phyloP scores from a whole-genome alignment of 1,140 invertebrate species.

The Oreohelix idahoensis region DNA sequence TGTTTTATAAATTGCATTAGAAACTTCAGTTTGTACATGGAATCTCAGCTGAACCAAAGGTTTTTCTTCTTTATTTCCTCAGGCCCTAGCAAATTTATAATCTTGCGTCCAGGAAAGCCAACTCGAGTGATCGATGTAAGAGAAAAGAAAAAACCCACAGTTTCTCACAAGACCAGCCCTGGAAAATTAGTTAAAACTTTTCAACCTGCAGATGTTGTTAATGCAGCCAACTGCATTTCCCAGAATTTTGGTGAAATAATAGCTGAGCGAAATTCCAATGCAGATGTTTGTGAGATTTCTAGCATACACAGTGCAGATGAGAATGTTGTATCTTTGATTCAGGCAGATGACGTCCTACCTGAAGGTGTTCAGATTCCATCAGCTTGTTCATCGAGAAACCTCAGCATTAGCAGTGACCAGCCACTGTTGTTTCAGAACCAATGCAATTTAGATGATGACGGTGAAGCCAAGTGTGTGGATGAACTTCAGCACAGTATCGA shows the following conservation, averaged over 20 bases:
- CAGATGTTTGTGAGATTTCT: neutral
- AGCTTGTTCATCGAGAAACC: neutral
- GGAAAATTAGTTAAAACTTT: too few relatives aligned
- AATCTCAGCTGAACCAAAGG: too few relatives aligned
- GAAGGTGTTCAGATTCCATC: neutral
- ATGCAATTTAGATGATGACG: neutral
- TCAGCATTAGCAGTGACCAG: slow-evolving; percentile 27
- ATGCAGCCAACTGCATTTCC: neutral
- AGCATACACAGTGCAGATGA: neutral
- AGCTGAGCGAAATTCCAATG: neutral
- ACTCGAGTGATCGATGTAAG: slow-evolving; percentile 35
- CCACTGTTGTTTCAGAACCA: slow-evolving; percentile 6
- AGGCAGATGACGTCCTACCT: neutral
- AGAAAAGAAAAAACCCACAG: slow-evolving; percentile 9
- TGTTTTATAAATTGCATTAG: too few relatives aligned
- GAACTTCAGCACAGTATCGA: neutral
- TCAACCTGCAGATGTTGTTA: neutral
- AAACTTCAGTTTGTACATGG: too few relatives aligned
- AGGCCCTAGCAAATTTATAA: slow-evolving; percentile 37
- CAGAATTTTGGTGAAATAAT: neutral
- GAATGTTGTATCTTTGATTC: neutral
- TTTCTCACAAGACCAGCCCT: neutral
- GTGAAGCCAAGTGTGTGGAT: neutral
- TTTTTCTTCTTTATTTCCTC: neutral
- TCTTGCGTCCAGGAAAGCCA: slow-evolving; percentile 27